Base-by-base conservation (phyloP, 2,113 vertebrate genomes). In the Nerophis lumbriciformis region DNA sequence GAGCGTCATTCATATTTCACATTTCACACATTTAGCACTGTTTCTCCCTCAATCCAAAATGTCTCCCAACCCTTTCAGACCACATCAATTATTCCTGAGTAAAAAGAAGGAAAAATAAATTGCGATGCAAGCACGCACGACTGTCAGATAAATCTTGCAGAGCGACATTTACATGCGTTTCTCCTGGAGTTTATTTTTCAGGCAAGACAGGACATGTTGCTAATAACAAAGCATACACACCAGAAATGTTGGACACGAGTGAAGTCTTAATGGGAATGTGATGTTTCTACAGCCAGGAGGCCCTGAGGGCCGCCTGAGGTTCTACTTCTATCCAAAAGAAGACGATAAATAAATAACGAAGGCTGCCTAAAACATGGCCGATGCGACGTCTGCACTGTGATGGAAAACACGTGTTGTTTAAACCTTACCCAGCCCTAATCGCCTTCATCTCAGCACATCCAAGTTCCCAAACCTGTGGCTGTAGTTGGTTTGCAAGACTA, bases 231-330 rank as follows among this genome's bases (percentile, higher is more conserved):
- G 55, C 36, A 72, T 76, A n/a, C 47, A 69, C 65, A 59, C 58
- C 71, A 73, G 74, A 53, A 60, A 51, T 44, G 13, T 53, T 37
- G 75, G 72, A 80, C 75, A 60, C 6, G 16, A 39, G 48, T 73
- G 59, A 69, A 63, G 76, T 51, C 73, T 83, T 89, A 89, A 90
- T 88, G 85, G 81, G 64, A 59, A 80, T 86, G 78, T 49, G 21
- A 45, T 89, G 88, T 88, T 87, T 72, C 53, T 36, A 4, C 45
- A 69, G 49, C 37, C 72, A 74, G 76, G 74, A 69, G 68, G 59
- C 60, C 75, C 73, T 39, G 5, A 65, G 79, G 76, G 78, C 45
- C 35, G 4, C 71, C 48, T 12, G 44, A 58, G 74, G 76, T 72
- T 48, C 63, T 65, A 45, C 69, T 59, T 75, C 80, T 78, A 51